These are phyloP conservation scores for Riptortus pedestris DNA, from an alignment of 1,140 invertebrate genomes.

Conservation along the genomic window DNA sequence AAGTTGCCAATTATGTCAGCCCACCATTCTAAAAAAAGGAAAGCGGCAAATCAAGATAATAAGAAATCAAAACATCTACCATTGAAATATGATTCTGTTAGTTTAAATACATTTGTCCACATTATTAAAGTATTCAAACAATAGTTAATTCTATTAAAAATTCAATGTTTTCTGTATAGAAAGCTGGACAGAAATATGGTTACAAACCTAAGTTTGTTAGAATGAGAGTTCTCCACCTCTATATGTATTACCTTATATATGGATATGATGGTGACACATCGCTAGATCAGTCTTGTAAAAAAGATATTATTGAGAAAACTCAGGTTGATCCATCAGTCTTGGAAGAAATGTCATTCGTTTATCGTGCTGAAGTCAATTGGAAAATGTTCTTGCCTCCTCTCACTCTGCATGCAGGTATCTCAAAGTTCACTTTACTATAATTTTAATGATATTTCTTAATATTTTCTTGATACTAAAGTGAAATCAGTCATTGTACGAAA, in stretches of 20 bases:
- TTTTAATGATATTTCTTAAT: too few relatives aligned
- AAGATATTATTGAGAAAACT: slow-evolving; percentile 31
- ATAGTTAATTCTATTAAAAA: too few relatives aligned
- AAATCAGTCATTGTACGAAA: too few relatives aligned
- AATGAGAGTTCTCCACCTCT: slow-evolving; percentile 53
- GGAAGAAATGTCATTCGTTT: slow-evolving; percentile 41
- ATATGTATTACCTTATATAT: slow-evolving; percentile 58
- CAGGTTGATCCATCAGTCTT: slow-evolving; percentile 17
- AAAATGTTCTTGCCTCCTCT: slow-evolving; percentile 65
- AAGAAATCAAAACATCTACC: not conserved
- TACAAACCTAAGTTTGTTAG: slow-evolving; percentile 57
- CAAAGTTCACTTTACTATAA: not conserved
- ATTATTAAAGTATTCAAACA: not conserved
- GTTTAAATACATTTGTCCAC: not conserved
- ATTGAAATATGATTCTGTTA: not conserved
- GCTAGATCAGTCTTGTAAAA: slow-evolving; percentile 34
- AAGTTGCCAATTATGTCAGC: slow-evolving; percentile 41
- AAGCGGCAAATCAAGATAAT: not conserved
- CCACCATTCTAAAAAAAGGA: not conserved
- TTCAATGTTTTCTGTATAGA: too few relatives aligned
- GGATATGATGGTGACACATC: slow-evolving; percentile 40
- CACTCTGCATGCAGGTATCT: slow-evolving; percentile 45
- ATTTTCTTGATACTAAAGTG: not conserved
- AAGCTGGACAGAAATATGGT: slow-evolving; percentile 22
- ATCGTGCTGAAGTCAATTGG: slow-evolving; percentile 48